Base-by-base conservation (phyloP, 2,113 vertebrate genomes). In the Synchiropus splendidus region DNA sequence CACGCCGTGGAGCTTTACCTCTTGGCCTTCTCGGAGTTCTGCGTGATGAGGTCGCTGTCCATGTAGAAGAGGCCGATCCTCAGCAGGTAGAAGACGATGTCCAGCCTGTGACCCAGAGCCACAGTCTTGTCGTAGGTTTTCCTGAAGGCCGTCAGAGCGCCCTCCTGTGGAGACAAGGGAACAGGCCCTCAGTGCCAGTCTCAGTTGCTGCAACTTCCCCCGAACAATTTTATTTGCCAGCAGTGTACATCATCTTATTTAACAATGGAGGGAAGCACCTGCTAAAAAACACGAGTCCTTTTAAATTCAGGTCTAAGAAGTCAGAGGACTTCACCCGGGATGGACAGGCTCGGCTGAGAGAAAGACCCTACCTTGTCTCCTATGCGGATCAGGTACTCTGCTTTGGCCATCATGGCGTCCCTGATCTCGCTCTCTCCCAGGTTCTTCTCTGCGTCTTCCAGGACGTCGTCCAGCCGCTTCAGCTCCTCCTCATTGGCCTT, bases 71-170 rank as follows among this genome's bases (percentile, higher is more conserved):
- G 83, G 10, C 95, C 94, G 27, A 99, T 97, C 74, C 94, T 88
- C 4, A 99, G 81, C 36, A 99, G 85, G 33, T 95, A 97, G 75
- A 99, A 99, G n/a, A 98, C 92, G 0, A 98, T 98, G 49, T 98
- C 94, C 67, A 99, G 83, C 0, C 94, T 86, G 67, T 97, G 95
- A 12, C 94, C 92, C 33, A 99, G 79, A 1, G 95, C 95, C 66
- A 97, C 95, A 0, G 95, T 99, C 78, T 99, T 99, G 69, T 99
- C 95, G 0, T 94, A 97, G 0, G 94, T 99, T 83, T 97, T 99
- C 18, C 92, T 88, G 71, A 99, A 99, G 0, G 92, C 94, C 6
- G 88, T 94, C 33, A 97, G 70, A 30, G 94, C 92, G 14, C 89
- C 89, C 48, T 98, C 95, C 95, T 99, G 56, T 47, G 72, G 72